Evolutionary conservation across 2,797 vertebrate species (phyloP).

Genomic region (Poeciliopsis infans): DNA sequence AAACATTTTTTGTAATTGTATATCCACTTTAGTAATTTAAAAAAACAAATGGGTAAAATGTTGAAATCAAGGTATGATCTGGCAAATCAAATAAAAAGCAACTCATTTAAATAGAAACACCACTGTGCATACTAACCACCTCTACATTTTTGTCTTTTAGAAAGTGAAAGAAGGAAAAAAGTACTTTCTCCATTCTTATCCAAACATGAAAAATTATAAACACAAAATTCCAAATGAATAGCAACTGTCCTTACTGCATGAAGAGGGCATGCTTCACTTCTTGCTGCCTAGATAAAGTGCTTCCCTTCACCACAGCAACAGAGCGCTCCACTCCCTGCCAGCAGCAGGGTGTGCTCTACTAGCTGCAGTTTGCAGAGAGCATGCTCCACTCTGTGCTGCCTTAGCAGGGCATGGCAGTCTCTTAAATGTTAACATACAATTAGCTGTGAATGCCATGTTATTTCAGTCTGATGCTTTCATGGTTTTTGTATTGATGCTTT

Average conservation of each 20-base stretch:
- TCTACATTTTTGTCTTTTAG: neutral
- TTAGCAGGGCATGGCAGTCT: rapidly evolving
- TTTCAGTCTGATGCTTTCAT: neutral
- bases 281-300: neutral
- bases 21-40: too few species aligned
- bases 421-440: neutral
- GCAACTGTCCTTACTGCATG: neutral
- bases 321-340: neutral
- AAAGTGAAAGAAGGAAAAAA: neutral
- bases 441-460: neutral
- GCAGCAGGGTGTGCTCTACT: neutral
- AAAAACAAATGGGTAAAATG: too few species aligned
- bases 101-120: neutral
- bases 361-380: neutral
- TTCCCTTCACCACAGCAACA: neutral
- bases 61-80: too few species aligned
- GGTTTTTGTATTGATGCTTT: neutral
- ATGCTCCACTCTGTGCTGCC: neutral
- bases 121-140: neutral
- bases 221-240: neutral
- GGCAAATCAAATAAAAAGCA: neutral
- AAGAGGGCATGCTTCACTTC: neutral
- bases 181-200: neutral
- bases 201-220: neutral
- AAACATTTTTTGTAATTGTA: neutral